Evolutionary conservation across 2,797 vertebrate species (phyloP).

Genomic region (Poecilia picta): DNA sequence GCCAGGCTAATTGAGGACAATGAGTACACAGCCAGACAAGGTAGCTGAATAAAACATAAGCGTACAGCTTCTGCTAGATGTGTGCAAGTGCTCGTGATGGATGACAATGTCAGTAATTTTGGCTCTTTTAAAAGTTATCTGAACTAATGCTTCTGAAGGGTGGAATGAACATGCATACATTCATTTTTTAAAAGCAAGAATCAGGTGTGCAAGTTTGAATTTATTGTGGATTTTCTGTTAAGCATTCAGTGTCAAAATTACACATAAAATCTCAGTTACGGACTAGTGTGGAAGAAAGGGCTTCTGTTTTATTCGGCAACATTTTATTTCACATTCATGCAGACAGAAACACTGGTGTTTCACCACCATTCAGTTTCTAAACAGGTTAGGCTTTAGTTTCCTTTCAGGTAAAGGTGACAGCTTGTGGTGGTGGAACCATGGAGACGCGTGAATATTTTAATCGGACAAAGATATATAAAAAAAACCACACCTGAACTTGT

Average conservation of each 20-base stretch:
- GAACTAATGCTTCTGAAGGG: not conserved
- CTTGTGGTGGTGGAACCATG: not conserved
- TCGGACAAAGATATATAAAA: not conserved
- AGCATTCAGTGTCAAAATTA: not conserved
- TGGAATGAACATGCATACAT: not conserved
- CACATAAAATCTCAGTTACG: not conserved
- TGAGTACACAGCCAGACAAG: constrained; percentile 95
- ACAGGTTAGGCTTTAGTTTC: not conserved
- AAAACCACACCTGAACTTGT: not conserved
- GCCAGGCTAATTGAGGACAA: constrained; percentile 95
- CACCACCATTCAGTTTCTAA: not conserved
- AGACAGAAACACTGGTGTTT: not conserved
- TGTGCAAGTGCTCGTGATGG: not conserved
- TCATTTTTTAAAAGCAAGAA: not conserved
- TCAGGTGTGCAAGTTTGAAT: not conserved
- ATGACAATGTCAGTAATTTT: not conserved
- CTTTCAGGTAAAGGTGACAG: not conserved
- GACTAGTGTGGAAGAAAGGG: not conserved
- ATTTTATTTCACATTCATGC: not conserved
- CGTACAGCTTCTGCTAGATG: not conserved
- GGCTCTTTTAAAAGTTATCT: not conserved
- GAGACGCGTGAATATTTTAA: not conserved
- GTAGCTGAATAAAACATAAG: constrained; percentile 66
- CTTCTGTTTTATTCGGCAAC: not conserved
- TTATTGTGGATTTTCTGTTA: not conserved